Base-by-base conservation (phyloP, 2,797 vertebrate species). In the Acanthiza pusilla region DNA sequence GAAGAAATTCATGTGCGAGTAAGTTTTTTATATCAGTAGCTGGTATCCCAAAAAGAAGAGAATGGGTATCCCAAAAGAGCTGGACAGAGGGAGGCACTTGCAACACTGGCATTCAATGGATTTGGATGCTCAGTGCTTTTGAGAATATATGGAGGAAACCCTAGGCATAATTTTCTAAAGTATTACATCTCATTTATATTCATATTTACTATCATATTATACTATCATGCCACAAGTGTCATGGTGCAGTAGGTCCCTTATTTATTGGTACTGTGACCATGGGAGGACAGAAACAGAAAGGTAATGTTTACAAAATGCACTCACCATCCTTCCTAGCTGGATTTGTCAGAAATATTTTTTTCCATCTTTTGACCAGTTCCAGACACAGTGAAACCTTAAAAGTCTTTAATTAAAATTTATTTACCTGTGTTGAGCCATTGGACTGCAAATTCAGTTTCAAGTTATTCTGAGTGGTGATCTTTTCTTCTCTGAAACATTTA, bases 1-100 rank as follows among this genome's bases (percentile, higher is more conserved):
- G 98, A 98, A 89, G 99, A 99, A 96, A 97, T 99, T 95, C 98
- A 99, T 86, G 96, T 97, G 85, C 98, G 99, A 95, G 99, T 99
- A 98, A 88, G 98, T 93, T 73, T 70, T 78, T 78, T 19, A 1
- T 32, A n/a, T 54, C 40, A 70, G 18, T 60, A 45, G 13, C 27
- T 51, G 22, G 10, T 57, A 47, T 42, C 9, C 38, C 84, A 48
- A 71, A 73, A 66, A 73, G 30, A 71, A 72, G 34, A 81, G 5
- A 78, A 72, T 25, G 4, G 11, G 2, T 86, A 13, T 58, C 83
- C 10, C 9, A 30, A 53, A 86, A 66, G 48, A 53, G 6, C 10
- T 27, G 29, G 21, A 68, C 23, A 63, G 38, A 73, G 38, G 10
- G 34, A 84, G 7, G 29, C 5, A 21, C 26, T 55, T 74, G 32